A percentile compares a stretch with the other conserved stretches of the same genome.
Conservation (phyloP, 1,140 invertebrate species). For the Trachelipus rathkii region DNA sequence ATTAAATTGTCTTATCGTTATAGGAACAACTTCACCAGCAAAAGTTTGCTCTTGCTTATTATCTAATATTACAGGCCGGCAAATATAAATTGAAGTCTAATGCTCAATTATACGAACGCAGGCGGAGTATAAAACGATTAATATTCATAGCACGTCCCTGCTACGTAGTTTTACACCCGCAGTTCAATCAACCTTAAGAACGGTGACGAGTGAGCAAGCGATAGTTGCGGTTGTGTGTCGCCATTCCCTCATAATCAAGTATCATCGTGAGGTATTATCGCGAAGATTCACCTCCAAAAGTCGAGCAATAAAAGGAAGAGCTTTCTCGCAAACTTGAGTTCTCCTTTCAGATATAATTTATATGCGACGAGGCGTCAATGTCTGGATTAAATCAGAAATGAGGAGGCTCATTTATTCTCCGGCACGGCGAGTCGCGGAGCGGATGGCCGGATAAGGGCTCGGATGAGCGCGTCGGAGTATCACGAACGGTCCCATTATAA, state of each 20-base stretch:
- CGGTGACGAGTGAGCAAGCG: background rate
- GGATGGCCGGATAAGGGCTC: constrained; percentile 3
- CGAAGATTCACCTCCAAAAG: background rate
- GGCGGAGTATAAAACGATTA: background rate
- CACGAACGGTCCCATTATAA: constrained; percentile 5
- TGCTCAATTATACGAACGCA: constrained; percentile 9
- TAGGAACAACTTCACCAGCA: background rate
- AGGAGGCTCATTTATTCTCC: constrained; percentile 3
- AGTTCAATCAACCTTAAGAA: constrained; percentile 5
- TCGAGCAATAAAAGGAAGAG: background rate
- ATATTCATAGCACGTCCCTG: constrained; percentile 5
- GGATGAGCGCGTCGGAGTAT: constrained; percentile 1
- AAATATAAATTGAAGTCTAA: constrained; percentile 12
- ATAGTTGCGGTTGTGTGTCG: background rate
- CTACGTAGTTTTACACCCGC: constrained; percentile 2
- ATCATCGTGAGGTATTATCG: constrained; percentile 2
- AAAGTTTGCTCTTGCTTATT: constrained; percentile 3
- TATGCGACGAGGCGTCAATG: constrained; percentile 10
- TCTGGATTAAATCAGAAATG: constrained; percentile 10
- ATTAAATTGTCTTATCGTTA: constrained; percentile 12
- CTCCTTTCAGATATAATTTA: constrained; percentile 2
- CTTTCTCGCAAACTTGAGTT: background rate
- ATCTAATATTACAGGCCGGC: constrained; percentile 4
- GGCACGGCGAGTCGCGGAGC: background rate
- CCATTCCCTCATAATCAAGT: background rate